Conservation (phyloP, 1,140 invertebrate species). For the Calosoma granatense region DNA sequence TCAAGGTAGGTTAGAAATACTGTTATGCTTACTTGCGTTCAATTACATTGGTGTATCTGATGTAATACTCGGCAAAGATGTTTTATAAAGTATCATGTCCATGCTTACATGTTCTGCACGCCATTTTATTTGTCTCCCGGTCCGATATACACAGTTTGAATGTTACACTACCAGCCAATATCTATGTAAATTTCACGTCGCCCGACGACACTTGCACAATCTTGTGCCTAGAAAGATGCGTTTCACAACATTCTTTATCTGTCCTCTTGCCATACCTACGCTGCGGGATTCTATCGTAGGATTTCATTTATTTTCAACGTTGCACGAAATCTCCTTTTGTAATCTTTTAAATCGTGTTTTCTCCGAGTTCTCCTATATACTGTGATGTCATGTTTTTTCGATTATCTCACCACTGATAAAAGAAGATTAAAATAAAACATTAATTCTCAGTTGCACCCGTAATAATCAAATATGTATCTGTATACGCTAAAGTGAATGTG, state of each 20-base stretch:
- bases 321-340: not conserved
- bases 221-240: conserved; percentile 1
- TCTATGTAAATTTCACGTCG: conserved; percentile 3
- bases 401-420: too few relatives aligned
- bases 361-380: not conserved
- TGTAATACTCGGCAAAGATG: too few relatives aligned
- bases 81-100: not conserved
- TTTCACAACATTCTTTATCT: conserved; percentile 4
- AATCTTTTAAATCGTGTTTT: conserved; percentile 5
- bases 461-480: too few relatives aligned
- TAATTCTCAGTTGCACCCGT: too few relatives aligned
- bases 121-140: not conserved
- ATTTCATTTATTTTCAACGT: conserved; percentile 4
- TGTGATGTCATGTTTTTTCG: too few relatives aligned
- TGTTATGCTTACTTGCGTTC: too few relatives aligned
- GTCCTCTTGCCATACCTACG: not conserved
- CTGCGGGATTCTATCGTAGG: conserved; percentile 1
- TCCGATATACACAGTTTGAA: not conserved
- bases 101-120: not conserved
- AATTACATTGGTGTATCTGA: too few relatives aligned
- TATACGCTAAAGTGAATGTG: too few relatives aligned
- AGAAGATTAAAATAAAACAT: too few relatives aligned
- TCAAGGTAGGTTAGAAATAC: too few relatives aligned
- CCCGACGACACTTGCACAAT: conserved; percentile 2
- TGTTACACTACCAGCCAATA: not conserved